Conservation (phyloP, 2,113 vertebrate genomes). For the Dicentrarchus labrax region DNA sequence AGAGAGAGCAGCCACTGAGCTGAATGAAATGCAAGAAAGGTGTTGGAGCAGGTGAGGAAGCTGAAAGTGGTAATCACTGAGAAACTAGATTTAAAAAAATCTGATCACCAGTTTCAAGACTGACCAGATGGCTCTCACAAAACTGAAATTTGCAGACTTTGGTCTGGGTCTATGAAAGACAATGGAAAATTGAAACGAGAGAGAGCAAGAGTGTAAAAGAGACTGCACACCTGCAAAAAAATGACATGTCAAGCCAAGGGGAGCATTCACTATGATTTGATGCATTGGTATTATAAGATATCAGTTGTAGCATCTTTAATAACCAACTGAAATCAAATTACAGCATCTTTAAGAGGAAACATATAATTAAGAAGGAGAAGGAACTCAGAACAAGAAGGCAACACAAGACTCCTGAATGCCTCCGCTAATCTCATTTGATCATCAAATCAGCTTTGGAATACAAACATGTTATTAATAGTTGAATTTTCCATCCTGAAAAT, state of each 20-base stretch:
- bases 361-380: neutral
- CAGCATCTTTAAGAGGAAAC: too few species aligned
- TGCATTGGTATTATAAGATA: too few species aligned
- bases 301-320: too few species aligned
- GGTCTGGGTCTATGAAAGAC: neutral
- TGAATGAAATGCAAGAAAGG: conserved; percentile 2
- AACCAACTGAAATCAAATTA: too few species aligned
- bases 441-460: neutral
- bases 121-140: conserved; percentile 11
- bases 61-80: conserved; percentile 16
- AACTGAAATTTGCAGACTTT: conserved; percentile 7
- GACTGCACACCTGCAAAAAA: too few species aligned
- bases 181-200: neutral
- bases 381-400: neutral
- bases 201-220: too few species aligned
- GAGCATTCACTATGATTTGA: too few species aligned
- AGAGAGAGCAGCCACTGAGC: conserved; percentile 11
- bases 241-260: too few species aligned
- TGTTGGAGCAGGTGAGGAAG: neutral
- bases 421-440: neutral
- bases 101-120: conserved; percentile 9
- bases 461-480: too few species aligned
- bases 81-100: neutral
- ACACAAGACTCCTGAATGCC: neutral
- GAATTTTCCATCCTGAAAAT: too few species aligned